phyloP scores from a whole-genome alignment of 2,113 vertebrate species.

The Pelusios castaneus region DNA sequence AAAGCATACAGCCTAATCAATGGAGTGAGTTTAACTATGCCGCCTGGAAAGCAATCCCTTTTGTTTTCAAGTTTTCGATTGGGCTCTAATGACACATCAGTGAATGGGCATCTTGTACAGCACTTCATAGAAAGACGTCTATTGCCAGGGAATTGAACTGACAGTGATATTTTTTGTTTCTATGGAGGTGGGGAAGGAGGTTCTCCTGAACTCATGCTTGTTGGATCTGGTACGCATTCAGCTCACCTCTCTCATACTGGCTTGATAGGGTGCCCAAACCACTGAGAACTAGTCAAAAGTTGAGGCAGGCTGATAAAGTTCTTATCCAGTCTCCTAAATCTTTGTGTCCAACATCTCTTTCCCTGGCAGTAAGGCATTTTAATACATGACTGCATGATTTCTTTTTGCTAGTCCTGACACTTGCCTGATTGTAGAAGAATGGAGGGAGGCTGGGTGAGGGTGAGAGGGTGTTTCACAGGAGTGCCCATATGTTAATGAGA shows the following conservation, averaged over 20 bases:
- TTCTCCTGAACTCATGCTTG: not conserved
- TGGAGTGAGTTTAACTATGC: not conserved
- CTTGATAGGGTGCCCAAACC: no score
- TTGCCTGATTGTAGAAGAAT: not conserved
- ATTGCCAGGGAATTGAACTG: slow-evolving; percentile 36
- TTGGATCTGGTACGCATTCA: not conserved
- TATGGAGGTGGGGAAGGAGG: slow-evolving; percentile 8
- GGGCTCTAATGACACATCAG: not conserved
- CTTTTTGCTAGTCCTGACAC: not conserved
- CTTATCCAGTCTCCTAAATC: not conserved
- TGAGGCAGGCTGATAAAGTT: not conserved
- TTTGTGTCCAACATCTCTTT: not conserved
- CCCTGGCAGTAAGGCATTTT: not conserved
- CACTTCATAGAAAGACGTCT: slow-evolving; percentile 34
- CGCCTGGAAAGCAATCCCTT: no score
- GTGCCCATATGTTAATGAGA: not conserved
- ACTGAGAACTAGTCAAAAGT: not conserved
- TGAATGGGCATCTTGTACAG: not conserved
- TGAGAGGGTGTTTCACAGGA: not conserved
- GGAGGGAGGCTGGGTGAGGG: not conserved
- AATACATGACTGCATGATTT: not conserved
- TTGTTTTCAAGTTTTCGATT: not conserved
- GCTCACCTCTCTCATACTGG: not conserved
- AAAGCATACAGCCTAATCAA: not conserved
- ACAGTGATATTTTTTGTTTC: slow-evolving; percentile 11